These are phyloP conservation scores for Pharmacophagus antenor DNA, from an alignment of 2,888 invertebrate genomes.

Conservation along the genomic window DNA sequence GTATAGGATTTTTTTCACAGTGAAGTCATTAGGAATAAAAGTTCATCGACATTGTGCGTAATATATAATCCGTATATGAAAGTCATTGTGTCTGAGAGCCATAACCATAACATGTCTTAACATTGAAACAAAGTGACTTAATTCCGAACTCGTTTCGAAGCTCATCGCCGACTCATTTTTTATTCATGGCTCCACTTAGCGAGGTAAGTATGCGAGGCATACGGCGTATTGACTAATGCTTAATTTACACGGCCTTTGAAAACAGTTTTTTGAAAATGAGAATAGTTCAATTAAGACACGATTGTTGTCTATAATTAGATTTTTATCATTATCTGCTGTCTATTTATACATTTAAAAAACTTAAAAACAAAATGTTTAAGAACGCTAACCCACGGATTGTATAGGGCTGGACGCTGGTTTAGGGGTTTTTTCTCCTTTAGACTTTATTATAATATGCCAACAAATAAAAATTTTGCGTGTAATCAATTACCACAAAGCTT, in stretches of 20 bases:
- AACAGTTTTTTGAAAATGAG: background rate
- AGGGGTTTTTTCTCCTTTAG: too few relatives aligned
- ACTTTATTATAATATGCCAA: too few relatives aligned
- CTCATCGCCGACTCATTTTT: conserved; percentile 3
- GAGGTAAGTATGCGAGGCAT: background rate
- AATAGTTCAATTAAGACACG: background rate
- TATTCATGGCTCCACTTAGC: conserved; percentile 8
- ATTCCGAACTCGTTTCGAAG: conserved; percentile 4
- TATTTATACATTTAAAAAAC: too few relatives aligned
- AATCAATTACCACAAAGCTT: too few relatives aligned
- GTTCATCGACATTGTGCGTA: background rate
- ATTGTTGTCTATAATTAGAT: background rate
- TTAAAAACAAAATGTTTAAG: too few relatives aligned
- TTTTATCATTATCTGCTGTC: too few relatives aligned
- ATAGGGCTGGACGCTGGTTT: too few relatives aligned
- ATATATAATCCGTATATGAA: too few relatives aligned
- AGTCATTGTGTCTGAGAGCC: background rate
- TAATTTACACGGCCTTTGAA: background rate
- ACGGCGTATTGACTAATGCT: background rate
- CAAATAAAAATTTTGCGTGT: too few relatives aligned
- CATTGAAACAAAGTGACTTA: conserved; percentile 11
- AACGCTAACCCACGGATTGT: too few relatives aligned
- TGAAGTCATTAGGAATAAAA: too few relatives aligned
- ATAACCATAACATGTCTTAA: conserved; percentile 5
- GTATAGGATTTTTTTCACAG: too few relatives aligned